Evolutionary conservation across 2,113 vertebrate species (phyloP), one percentile per base, ranked within the genome.

Genomic region (Numenius arquata): DNA sequence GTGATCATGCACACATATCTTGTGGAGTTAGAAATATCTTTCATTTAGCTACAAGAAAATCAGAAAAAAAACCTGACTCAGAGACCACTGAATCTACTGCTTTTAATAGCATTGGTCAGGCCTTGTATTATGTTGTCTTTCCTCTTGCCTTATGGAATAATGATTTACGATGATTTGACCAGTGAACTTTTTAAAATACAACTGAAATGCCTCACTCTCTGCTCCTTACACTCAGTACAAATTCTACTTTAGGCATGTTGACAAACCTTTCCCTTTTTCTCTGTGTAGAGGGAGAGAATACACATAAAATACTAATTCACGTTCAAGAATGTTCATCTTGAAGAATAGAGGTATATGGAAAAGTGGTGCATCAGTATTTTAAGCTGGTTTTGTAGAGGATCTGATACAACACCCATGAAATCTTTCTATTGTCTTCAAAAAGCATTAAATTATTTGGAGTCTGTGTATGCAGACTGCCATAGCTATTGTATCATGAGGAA

Each of bases 271-370:
- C 32, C 15, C 8, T 59, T 93, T 91, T 71, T 1, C 6, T 5
- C 13, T 38, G 15, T 29, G 38, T 17, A 22, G 9, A 38, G 12
- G 19, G 11, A 48, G 2, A 52, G 34, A 53, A 67, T 3, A 45
- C 12, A 20, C 32, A 20, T 13, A 11, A 72, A 62, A 66, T 38
- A 58, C 11, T 34, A 56, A 83, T 12, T 52, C 2, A 27, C 17
- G 7, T 14, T 62, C 40, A 59, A 53, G 30, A 81, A 47, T 23
- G 10, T 38, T 71, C 1, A 0, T 76, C n/a, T 71, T 38, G 58
- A 74, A 75, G 12, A 74, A 55, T 0, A 52, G 14, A 87, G 38
- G 4, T 11, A 63, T 17, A 36, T 0, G 0, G 34, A 63, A 74
- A 55, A 66, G 12, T 16, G 30, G 8, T 2, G 1, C 5, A 11